Base-by-base conservation (phyloP, 35 echinoderm and acorn worm species). In the Stichopus chloronotus region DNA sequence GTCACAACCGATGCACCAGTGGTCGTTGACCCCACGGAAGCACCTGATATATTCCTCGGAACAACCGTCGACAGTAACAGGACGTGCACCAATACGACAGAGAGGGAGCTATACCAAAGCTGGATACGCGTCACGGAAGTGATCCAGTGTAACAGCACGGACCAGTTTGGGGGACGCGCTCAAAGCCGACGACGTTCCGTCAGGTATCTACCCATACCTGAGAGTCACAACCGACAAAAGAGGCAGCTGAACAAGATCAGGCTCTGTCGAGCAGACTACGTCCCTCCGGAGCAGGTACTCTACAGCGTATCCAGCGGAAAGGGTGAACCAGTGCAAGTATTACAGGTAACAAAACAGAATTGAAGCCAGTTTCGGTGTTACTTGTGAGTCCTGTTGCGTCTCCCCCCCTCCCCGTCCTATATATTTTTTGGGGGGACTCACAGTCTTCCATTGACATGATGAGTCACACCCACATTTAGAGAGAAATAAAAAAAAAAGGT, bases 11-110 rank as follows among this genome's bases (percentile, higher is more conserved):
- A 14, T 59, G 2, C 59, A 52, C 59, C 87, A 53, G 55, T 23
- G 22, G 14, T 85, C 82, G 58, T 58, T 55, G 8, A 55, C 5
- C 43, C 83, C 13, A 10, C 53, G 9, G 16, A 5, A 86, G 54
- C 9, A 5, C 5, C 4, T 4, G 61, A 10, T 65, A 6, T 8
- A 9, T 12, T 23, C 8, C 8, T 20, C 13, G 86, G 55, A 4
- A 6, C 6, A 25, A 72, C 52, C 14, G 24, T 89, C 87, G 59
- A 71, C 1, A 30, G 87, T 3, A 89, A 89, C 57, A 61, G 24
- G 4, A 89, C 87, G 52, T 89, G 87, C 21, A 89, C 19, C 5
- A 89, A 89, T 59, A 89, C 87, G 4, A 89, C 87, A 52, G 61
- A 71, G 20, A 63, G 21, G 7, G 87, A 89, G 61, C 52, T 63